Evolutionary conservation across 2,888 invertebrate genomes (phyloP).

Genomic region (Drosophila ezoana): DNA sequence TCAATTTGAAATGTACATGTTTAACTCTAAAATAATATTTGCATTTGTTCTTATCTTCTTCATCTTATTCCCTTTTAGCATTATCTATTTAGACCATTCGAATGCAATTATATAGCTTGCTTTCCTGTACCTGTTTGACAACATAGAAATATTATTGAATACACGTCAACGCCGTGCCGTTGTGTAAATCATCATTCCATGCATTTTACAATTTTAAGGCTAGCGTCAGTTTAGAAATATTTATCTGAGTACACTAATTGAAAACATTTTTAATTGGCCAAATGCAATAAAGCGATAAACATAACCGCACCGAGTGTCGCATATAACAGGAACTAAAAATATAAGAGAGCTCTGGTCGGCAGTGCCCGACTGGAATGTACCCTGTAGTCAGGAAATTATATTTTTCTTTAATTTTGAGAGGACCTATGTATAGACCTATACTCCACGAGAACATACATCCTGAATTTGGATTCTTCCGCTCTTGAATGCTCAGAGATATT

Average conservation of each 20-base stretch:
- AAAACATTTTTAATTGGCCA: conserved; percentile 61
- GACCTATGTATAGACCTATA: too few species aligned
- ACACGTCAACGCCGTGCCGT: conserved; percentile 22
- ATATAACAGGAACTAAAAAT: conserved; percentile 47
- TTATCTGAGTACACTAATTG: conserved; percentile 44
- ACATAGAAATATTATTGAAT: conserved; percentile 6
- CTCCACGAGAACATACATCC: too few species aligned
- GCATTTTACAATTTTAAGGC: conserved; percentile 51
- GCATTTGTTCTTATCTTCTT: too few species aligned
- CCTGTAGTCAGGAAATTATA: background rate
- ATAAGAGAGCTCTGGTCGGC: background rate
- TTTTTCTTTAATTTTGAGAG: too few species aligned
- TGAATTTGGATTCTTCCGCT: too few species aligned
- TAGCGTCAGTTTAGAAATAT: conserved; percentile 48
- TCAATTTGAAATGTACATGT: too few species aligned
- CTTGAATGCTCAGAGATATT: too few species aligned
- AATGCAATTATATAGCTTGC: conserved; percentile 1
- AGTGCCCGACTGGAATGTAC: background rate
- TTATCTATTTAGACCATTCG: background rate
- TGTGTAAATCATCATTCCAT: conserved; percentile 4
- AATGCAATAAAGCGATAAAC: conserved; percentile 67
- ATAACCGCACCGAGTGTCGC: conserved; percentile 40
- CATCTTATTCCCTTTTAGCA: conserved; percentile 1
- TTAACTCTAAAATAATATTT: background rate
- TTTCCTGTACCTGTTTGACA: background rate